These are phyloP conservation scores for Drosophila sturtevanti DNA, from an alignment of 1,140 invertebrate species.

Conservation along the genomic window DNA sequence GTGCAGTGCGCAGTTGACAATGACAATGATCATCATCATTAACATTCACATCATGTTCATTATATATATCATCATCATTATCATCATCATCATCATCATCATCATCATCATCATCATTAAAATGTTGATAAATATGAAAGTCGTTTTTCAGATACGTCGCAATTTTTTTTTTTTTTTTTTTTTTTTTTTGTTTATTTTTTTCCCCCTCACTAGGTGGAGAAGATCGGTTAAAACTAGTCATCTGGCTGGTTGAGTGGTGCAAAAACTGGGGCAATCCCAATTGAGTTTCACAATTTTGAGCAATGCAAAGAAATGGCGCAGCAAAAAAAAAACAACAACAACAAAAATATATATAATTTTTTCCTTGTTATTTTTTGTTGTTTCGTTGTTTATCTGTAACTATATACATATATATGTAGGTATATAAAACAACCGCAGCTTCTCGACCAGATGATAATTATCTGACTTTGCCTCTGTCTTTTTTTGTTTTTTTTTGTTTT, in stretches of 20 bases:
- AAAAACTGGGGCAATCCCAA: slow-evolving; percentile 22
- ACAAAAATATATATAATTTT: not conserved
- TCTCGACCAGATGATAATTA: slow-evolving; percentile 38
- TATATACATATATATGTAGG: not conserved
- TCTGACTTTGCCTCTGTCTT: slow-evolving; percentile 9
- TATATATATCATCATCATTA: slow-evolving; percentile 6
- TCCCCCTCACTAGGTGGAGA: not conserved
- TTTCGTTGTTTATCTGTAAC: slow-evolving; percentile 6
- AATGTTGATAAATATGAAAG: not conserved
- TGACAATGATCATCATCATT: slow-evolving; percentile 18
- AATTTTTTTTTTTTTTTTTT: not conserved
- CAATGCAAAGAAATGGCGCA: slow-evolving; percentile 53
- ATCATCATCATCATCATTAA: not conserved
- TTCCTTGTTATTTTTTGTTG: not conserved
- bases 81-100: not conserved
- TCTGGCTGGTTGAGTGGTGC: slow-evolving; percentile 15
- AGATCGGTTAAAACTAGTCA: slow-evolving; percentile 12
- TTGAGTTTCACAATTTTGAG: slow-evolving; percentile 57
- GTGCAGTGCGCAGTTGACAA: slow-evolving; percentile 65
- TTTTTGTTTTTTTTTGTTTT: too few relatives aligned
- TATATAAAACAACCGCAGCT: slow-evolving; percentile 8
- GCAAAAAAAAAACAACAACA: slow-evolving; percentile 14
- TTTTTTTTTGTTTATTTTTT: too few relatives aligned
- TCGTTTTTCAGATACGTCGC: slow-evolving; percentile 9
- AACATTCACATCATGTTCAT: not conserved